Percentiles rank a stretch among this genome's conserved stretches.
Conservation (phyloP, 2,888 invertebrate genomes). For the Cosmopolites sordidus region DNA sequence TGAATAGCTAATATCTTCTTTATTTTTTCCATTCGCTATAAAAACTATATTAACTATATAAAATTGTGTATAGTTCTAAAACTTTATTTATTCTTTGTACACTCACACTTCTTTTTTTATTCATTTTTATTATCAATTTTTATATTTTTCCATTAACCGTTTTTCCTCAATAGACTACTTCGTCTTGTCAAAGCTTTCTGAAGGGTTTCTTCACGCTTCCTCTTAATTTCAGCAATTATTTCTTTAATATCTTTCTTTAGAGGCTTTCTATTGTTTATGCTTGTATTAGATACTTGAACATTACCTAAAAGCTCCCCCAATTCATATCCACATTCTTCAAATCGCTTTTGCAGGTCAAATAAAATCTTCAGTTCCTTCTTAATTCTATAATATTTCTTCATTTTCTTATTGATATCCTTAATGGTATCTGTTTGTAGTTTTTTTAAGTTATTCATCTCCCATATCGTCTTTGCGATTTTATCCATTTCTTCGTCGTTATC, state of each 20-base stretch:
- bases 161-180: neutral
- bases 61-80: neutral
- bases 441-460: constrained; percentile 45
- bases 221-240: constrained; percentile 29
- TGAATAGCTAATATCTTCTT: too few species aligned
- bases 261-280: constrained; percentile 12
- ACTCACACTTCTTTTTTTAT: too few species aligned
- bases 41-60: neutral
- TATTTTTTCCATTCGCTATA: constrained; percentile 9
- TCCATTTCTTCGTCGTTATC: constrained; percentile 49
- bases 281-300: neutral
- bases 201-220: constrained; percentile 29
- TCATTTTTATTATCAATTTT: neutral
- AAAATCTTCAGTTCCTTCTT: constrained; percentile 48
- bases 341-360: constrained; percentile 41
- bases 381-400: constrained; percentile 35
- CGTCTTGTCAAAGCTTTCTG: constrained; percentile 16
- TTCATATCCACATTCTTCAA: constrained; percentile 35
- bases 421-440: constrained; percentile 45
- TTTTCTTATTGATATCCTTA: constrained; percentile 41
- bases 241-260: constrained; percentile 25
- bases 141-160: neutral
- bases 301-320: constrained; percentile 25
- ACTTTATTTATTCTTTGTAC: too few species aligned
- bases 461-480: constrained; percentile 43